Percentiles rank a stretch among this genome's conserved stretches.
phyloP scores from a whole-genome alignment of 2,888 invertebrate genomes.

The Eupeodes luniger region DNA sequence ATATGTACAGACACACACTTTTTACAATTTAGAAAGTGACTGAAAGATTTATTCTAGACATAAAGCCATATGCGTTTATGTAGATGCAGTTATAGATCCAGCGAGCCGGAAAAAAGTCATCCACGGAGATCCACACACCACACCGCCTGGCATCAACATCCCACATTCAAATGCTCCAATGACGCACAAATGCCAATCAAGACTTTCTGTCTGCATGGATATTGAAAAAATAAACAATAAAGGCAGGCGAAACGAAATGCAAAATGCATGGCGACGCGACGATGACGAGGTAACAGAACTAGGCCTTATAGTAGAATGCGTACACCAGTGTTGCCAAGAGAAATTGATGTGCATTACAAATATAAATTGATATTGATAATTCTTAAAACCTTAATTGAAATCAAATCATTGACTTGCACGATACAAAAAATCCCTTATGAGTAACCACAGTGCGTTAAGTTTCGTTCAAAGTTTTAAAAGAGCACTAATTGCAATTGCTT shows the following conservation, averaged over 20 bases:
- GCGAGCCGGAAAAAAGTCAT: conserved; percentile 16
- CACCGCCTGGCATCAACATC: neutral
- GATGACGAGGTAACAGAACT: neutral
- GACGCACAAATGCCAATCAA: conserved; percentile 27
- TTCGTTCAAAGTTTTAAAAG: too few species aligned
- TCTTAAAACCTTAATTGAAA: too few species aligned
- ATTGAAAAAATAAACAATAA: conserved; percentile 13
- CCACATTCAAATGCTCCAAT: conserved; percentile 22
- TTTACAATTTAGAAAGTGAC: neutral
- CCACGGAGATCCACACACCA: neutral
- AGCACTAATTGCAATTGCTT: too few species aligned
- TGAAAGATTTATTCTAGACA: conserved; percentile 21
- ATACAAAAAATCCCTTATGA: too few species aligned
- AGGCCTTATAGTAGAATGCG: neutral
- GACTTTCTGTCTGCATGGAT: neutral
- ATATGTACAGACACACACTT: too few species aligned
- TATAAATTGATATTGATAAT: too few species aligned
- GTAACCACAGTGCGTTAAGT: too few species aligned
- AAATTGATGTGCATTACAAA: neutral
- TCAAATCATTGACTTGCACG: too few species aligned
- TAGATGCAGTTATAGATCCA: neutral
- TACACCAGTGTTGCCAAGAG: neutral
- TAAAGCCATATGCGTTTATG: neutral
- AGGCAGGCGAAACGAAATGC: conserved; percentile 4
- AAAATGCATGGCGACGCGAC: conserved; percentile 26